Base-by-base conservation (phyloP, 2,888 invertebrate species). In the Tridacna gigas region DNA sequence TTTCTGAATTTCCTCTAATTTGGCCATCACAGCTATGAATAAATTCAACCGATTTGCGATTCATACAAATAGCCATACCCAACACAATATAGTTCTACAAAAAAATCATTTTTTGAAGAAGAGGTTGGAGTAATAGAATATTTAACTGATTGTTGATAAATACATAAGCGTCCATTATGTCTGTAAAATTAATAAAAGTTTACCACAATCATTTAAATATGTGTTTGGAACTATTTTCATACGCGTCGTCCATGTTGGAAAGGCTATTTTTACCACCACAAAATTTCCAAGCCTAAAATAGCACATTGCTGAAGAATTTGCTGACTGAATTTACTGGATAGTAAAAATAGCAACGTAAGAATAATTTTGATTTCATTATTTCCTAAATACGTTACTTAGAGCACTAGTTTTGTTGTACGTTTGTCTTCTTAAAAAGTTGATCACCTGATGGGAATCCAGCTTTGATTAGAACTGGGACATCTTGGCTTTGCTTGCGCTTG, bases 261-360 rank as follows among this genome's bases (percentile, higher is more conserved):
- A 78, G 83, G 79, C 87, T 87, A 87, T 87, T 87, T 87, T 85
- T 87, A 87, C 87, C 84, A 74, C 25, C 77, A 77, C 75, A 82
- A 81, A 86, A 85, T 87, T 87, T 85, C 87, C 84, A 84, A 81
- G 84, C 87, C 87, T 81, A 87, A 87, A 87, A 87, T 87, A 87
- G 87, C 78, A 80, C 83, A 79, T 56, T 74, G 63, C 56, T 77
- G 79, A 83, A 83, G 82, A 81, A 79, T 77, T 84, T 80, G 81
- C 74, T 85, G 83, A 89, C 84, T 89, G 89, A 92, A 91, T 90
- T 91, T 90, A 93, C 92, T 93, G 93, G 93, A 91, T 90, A 93
- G 93, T 93, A 93, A 93, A 93, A 93, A 93, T 93, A 93, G 93
- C 91, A 90, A 90, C 91, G 79, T 80, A 78, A 63, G 86, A 83